phyloP scores from a whole-genome alignment of 1,140 invertebrate species.

The Megalopta genalis region DNA sequence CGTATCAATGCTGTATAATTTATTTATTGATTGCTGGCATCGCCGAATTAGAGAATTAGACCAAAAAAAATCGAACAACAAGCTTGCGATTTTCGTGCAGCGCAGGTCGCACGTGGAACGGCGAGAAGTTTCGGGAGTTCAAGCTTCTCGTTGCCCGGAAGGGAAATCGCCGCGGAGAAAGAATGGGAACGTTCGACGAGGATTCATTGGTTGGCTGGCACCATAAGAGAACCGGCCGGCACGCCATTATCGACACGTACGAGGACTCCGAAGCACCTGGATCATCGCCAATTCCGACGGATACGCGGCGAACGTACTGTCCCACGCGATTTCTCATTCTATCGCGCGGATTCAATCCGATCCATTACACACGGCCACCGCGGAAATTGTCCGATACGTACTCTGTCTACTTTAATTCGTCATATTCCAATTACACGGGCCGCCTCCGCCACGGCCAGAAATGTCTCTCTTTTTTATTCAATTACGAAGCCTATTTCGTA shows the following conservation, averaged over 20 bases:
- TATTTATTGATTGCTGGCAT: too few relatives aligned
- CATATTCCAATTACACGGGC: not conserved
- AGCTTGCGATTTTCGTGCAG: too few relatives aligned
- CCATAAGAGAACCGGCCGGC: constrained; percentile 31
- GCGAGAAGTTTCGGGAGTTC: too few relatives aligned
- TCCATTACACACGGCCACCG: constrained; percentile 32
- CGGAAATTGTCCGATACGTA: constrained; percentile 20
- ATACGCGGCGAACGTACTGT: constrained; percentile 24
- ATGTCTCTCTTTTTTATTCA: too few relatives aligned
- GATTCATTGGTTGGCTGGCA: constrained; percentile 41
- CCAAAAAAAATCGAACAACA: too few relatives aligned
- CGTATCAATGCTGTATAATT: too few relatives aligned
- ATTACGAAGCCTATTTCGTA: too few relatives aligned
- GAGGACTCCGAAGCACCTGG: constrained; percentile 36
- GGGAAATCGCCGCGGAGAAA: not conserved
- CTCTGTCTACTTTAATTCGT: not conserved
- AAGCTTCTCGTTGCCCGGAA: not conserved
- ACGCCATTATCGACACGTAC: constrained; percentile 41
- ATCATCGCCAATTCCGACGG: constrained; percentile 35
- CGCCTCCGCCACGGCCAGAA: too few relatives aligned
- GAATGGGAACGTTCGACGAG: not conserved
- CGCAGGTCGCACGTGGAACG: too few relatives aligned
- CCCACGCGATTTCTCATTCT: constrained; percentile 42
- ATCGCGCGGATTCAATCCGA: constrained; percentile 40
- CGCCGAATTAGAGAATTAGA: too few relatives aligned